Conservation (phyloP, 2,113 vertebrate species). For the Indicator maculatus region DNA sequence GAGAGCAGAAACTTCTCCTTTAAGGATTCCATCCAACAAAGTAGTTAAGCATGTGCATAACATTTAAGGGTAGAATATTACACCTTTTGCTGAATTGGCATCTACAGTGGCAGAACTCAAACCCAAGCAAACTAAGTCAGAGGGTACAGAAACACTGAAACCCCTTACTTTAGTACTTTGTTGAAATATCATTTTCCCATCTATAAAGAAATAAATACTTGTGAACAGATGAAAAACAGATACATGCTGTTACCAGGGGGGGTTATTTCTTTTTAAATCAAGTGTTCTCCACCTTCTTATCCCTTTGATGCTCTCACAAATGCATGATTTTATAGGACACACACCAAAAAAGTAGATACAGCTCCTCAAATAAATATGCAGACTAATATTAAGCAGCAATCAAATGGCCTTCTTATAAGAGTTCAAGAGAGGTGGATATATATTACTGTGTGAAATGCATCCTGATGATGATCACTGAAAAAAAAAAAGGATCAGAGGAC, state of each 20-base stretch:
- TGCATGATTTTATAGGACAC: not conserved
- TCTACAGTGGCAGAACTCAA: not conserved
- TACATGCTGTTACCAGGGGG: not conserved
- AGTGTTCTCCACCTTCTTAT: not conserved
- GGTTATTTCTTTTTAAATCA: not conserved
- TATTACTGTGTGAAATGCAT: not conserved
- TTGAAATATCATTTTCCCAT: not conserved
- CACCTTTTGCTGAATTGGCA: not conserved
- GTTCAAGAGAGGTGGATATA: not conserved
- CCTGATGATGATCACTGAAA: not conserved
- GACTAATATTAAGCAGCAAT: not conserved
- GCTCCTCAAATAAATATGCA: not conserved
- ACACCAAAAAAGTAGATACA: not conserved
- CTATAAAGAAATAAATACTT: not conserved
- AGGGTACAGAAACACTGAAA: not conserved
- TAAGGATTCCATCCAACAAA: not conserved
- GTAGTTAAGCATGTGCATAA: not conserved
- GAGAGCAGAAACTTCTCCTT: not conserved
- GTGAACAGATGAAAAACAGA: not conserved
- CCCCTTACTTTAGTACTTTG: not conserved
- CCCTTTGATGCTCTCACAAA: not conserved
- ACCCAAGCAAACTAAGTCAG: not conserved
- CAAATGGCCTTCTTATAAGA: not conserved
- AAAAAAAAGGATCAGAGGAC: not conserved
- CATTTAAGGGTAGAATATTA: not conserved